Percentiles rank a stretch among this genome's conserved stretches.
phyloP scores from a whole-genome alignment of 2,113 vertebrate genomes.

The Haplochromis vanheusdeni region DNA sequence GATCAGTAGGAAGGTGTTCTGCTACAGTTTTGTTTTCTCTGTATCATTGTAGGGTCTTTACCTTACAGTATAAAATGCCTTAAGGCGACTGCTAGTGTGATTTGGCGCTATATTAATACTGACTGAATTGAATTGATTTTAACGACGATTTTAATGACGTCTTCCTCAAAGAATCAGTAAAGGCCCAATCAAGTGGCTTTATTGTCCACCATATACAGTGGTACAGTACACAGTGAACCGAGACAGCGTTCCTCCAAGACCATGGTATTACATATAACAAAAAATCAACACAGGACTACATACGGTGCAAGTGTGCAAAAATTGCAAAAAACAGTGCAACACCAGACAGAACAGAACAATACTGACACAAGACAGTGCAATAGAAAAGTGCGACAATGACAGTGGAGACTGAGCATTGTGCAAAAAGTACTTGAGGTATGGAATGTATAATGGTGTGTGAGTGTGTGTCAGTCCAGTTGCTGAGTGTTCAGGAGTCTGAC shows the following conservation, averaged over 20 bases:
- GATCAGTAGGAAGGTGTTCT: not conserved
- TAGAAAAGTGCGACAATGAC: not conserved
- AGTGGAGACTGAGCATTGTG: not conserved
- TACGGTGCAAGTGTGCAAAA: not conserved
- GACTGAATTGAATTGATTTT: not conserved
- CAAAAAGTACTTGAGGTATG: not conserved
- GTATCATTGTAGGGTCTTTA: not conserved
- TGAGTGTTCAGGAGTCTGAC: not conserved
- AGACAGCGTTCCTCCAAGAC: not conserved
- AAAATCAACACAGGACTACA: not conserved
- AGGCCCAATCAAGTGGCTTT: not conserved
- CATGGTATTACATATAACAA: not conserved
- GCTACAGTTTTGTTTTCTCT: not conserved
- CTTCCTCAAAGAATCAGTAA: not conserved
- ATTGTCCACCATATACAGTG: not conserved
- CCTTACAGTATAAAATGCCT: not conserved
- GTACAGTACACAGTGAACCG: not conserved
- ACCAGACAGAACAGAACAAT: not conserved
- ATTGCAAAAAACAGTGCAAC: not conserved
- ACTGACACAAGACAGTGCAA: not conserved
- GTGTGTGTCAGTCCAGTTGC: not conserved
- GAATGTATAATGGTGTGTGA: not conserved
- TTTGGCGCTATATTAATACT: not conserved
- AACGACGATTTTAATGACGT: no score
- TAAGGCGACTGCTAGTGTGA: not conserved